Evolutionary conservation across 2,113 vertebrate species (phyloP), one percentile per base, ranked within the genome.

Genomic region (Centropristis striata): DNA sequence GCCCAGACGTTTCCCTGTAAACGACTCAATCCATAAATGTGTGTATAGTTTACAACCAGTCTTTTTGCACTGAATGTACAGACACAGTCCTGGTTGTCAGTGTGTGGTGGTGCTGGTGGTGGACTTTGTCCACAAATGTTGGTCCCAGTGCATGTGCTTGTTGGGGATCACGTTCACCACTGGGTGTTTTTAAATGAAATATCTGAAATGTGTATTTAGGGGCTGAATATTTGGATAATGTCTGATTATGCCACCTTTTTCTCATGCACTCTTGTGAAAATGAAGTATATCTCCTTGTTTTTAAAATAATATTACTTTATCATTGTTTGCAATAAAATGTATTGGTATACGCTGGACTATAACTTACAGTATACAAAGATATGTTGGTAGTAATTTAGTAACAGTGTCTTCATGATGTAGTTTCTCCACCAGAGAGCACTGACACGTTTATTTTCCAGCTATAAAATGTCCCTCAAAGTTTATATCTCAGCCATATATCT

Each of bases 1-100:
- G 23, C 47, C n/a, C 58, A 37, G 68, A 61, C 5, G 32, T 80
- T 85, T 75, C 51, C 25, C 49, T 59, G 75, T 61, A 69, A 64
- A 84, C n/a, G 5, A 18, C 55, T 58, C 12, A 16, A 23, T 51
- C 44, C 57, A 49, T 63, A 3, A 77, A 51, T 36, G 66, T 87
- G 63, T 90, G 69, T 86, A 57, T 80, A 28, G 57, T 44, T 57
- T 72, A 50, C 36, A 27, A 68, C 10, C 53, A 41, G 25, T 65
- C 18, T 66, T 53, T 68, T 37, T 61, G 32, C 73, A 66, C 70
- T 46, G 4, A n/a, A 51, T 8, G 46, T 47, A 18, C 46, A 10
- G 59, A 77, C 67, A 28, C 39, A 12, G 36, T 39, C 39, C 23
- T 50, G 67, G 28, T 53, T 57, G 68, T 82, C 61, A 39, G 63